These are phyloP conservation scores for Hydractinia echinata DNA, from an alignment of 30 jellyfish, hydroid and myxozoan genomes.

Conservation along the genomic window DNA sequence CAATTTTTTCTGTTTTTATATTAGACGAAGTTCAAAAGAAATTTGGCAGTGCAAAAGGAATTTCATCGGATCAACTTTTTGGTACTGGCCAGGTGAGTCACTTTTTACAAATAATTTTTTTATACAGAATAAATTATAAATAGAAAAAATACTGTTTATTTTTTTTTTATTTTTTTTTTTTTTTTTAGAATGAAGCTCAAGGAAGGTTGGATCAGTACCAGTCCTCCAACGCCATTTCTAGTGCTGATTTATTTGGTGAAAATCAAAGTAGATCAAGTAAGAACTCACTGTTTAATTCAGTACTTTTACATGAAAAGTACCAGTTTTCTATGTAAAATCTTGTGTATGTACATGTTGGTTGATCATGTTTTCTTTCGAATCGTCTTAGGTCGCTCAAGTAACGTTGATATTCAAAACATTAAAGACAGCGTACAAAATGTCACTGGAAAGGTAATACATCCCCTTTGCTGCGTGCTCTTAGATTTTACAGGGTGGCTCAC, in stretches of 20 bases:
- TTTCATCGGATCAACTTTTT: conserved; percentile 83
- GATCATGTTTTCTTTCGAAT: neutral
- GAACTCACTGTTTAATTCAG: no score
- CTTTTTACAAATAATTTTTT: neutral
- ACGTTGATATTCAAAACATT: conserved; percentile 74
- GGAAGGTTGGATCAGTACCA: conserved; percentile 67
- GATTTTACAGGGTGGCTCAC: no score
- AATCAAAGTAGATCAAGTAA: conserved; percentile 4
- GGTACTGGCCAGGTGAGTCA: conserved; percentile 32
- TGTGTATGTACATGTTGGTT: neutral
- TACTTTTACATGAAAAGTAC: no score
- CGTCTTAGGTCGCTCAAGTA: neutral
- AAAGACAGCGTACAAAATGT: conserved; percentile 88
- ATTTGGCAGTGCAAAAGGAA: conserved; percentile 78
- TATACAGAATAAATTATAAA: neutral
- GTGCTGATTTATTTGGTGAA: conserved; percentile 96
- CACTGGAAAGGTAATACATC: conserved; percentile 73
- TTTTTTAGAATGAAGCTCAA: conserved; percentile 56
- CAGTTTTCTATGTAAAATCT: neutral
- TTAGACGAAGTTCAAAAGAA: conserved; percentile 74
- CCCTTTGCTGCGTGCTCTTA: no score
- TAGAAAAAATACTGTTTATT: neutral
- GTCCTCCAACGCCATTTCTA: conserved; percentile 73
- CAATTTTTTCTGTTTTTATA: neutral
- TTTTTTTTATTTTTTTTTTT: neutral